phyloP scores from a whole-genome alignment of 2,797 vertebrate species.

The Chaunax sp. region DNA sequence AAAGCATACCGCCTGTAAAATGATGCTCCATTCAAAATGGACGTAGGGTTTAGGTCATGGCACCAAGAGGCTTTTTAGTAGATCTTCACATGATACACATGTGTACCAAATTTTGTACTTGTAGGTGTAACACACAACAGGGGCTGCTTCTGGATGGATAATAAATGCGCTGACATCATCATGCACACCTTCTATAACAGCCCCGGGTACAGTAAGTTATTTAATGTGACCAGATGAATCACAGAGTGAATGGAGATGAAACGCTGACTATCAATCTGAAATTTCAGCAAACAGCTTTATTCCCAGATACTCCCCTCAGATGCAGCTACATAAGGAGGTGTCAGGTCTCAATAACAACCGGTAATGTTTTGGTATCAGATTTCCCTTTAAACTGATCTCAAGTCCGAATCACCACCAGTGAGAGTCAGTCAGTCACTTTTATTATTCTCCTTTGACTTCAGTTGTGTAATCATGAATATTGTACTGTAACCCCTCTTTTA shows the following conservation, averaged over 20 bases:
- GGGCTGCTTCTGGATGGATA: too few relatives aligned
- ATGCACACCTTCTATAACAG: background rate
- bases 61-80: too few relatives aligned
- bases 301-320: slow-evolving; percentile 32
- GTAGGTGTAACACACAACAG: too few relatives aligned
- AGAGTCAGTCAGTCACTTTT: slow-evolving; percentile 4
- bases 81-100: too few relatives aligned
- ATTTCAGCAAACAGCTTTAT: slow-evolving; percentile 43
- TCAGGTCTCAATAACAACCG: slow-evolving; percentile 22
- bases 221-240: slow-evolving; percentile 10
- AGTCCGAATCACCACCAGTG: slow-evolving; percentile 53
- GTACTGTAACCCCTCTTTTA: slow-evolving; percentile 22
- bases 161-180: slow-evolving; percentile 22
- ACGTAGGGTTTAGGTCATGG: too few relatives aligned
- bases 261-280: slow-evolving; percentile 18
- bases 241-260: slow-evolving; percentile 24
- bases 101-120: too few relatives aligned
- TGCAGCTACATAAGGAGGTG: slow-evolving; percentile 25
- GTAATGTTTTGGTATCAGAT: slow-evolving; percentile 18
- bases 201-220: background rate
- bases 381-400: slow-evolving; percentile 27
- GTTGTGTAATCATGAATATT: slow-evolving; percentile 20
- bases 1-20: too few relatives aligned
- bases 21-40: too few relatives aligned
- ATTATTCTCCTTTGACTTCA: slow-evolving; percentile 23